Evolutionary conservation across 2,888 invertebrate genomes (phyloP).

Genomic region (Cerceris ruficornis): DNA sequence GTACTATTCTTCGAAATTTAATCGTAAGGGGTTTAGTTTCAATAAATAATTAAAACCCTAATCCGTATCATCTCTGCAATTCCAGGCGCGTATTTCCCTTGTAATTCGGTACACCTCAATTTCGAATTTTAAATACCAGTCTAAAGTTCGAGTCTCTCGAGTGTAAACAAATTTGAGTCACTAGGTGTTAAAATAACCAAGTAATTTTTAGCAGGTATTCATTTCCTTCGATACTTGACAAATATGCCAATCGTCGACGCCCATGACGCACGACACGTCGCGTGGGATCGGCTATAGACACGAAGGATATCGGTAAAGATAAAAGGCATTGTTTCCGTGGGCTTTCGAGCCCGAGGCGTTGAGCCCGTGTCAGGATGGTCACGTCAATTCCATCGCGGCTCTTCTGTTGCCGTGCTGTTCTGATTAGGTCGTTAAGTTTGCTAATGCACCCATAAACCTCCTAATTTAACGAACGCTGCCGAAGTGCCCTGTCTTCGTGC

Average conservation of each 20-base stretch:
- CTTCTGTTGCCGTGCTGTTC: slow-evolving; percentile 67
- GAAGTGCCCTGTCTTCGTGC: slow-evolving; percentile 26
- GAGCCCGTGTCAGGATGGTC: slow-evolving; percentile 69
- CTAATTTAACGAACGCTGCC: slow-evolving; percentile 74
- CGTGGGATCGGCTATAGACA: neutral
- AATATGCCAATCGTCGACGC: neutral
- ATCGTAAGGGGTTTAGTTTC: too few species aligned
- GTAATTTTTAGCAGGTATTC: too few species aligned
- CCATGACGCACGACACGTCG: neutral
- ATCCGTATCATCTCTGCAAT: too few species aligned
- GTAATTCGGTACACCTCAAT: too few species aligned
- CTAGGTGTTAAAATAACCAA: too few species aligned
- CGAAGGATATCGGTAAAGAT: slow-evolving; percentile 46
- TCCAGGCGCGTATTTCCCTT: too few species aligned
- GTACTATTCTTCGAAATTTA: too few species aligned
- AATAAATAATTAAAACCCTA: too few species aligned
- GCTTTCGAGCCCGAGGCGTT: slow-evolving; percentile 69
- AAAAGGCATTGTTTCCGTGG: slow-evolving; percentile 68
- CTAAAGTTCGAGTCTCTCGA: too few species aligned
- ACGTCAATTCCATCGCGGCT: slow-evolving; percentile 63
- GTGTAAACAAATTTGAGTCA: too few species aligned
- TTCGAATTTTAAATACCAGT: too few species aligned
- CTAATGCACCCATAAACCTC: slow-evolving; percentile 73
- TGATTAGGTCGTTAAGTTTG: slow-evolving; percentile 80
- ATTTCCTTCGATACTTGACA: too few species aligned